Conservation (phyloP, 2,797 vertebrate species). For the Nyctalus aviator region DNA sequence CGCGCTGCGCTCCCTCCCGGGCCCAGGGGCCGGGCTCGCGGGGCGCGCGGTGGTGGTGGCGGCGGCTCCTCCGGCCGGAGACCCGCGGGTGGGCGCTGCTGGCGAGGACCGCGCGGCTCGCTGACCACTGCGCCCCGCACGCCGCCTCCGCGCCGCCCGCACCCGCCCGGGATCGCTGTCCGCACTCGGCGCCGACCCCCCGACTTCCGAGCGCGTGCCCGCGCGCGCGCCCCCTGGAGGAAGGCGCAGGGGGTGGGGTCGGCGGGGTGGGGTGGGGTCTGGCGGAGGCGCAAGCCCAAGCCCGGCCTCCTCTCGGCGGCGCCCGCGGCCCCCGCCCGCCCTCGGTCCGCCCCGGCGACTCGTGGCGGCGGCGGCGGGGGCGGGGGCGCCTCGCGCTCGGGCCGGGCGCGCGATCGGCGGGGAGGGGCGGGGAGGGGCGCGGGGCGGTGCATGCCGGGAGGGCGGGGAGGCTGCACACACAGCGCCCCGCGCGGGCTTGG, state of each 20-base stretch:
- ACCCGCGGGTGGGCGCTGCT: background rate
- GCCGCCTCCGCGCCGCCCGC: constrained; percentile 49
- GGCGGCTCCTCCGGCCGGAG: background rate
- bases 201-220: constrained; percentile 76
- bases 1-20: background rate
- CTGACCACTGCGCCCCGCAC: background rate
- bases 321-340: background rate
- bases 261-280: constrained; percentile 52
- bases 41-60: background rate
- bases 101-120: constrained; percentile 49
- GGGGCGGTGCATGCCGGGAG: constrained; percentile 79
- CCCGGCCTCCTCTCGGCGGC: constrained; percentile 29
- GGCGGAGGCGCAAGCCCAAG: constrained; percentile 25
- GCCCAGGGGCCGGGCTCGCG: background rate
- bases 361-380: background rate
- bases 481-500: rapidly evolving
- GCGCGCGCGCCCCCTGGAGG: constrained; percentile 64
- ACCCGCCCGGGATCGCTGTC: background rate
- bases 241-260: constrained; percentile 72
- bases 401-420: constrained; percentile 22
- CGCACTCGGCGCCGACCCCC: constrained; percentile 61
- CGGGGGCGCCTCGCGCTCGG: constrained; percentile 18
- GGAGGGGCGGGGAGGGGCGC: constrained; percentile 47
- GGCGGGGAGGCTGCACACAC: background rate
- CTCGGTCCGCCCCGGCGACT: constrained; percentile 23